phyloP scores from a whole-genome alignment of 2,888 invertebrate genomes.

The Hemicrepidius hirtus region DNA sequence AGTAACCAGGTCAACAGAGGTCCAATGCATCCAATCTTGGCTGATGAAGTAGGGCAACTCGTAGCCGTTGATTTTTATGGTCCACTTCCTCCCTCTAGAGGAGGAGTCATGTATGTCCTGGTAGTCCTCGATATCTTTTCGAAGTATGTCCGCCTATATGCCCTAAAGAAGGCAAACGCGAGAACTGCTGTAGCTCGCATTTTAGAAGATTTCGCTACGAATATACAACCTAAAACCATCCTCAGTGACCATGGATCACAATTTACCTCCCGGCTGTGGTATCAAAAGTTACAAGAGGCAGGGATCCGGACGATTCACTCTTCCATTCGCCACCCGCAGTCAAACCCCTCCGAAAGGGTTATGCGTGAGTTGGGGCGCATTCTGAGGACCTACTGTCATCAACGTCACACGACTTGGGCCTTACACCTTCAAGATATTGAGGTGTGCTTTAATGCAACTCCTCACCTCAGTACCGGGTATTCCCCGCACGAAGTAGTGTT shows the following conservation, averaged over 20 bases:
- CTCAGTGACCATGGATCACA: too few relatives aligned
- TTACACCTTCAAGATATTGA: constrained; percentile 31
- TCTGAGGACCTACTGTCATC: constrained; percentile 50
- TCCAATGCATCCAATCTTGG: too few relatives aligned
- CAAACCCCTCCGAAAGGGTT: constrained; percentile 56
- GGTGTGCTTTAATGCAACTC: constrained; percentile 21
- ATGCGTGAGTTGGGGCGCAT: constrained; percentile 56
- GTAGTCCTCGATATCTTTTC: constrained; percentile 40
- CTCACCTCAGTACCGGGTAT: constrained; percentile 43
- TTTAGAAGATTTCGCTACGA: neutral
- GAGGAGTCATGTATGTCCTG: constrained; percentile 31
- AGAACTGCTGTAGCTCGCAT: neutral
- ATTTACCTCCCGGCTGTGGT: neutral
- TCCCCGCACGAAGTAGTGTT: constrained; percentile 42
- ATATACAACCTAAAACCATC: neutral
- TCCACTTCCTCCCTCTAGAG: constrained; percentile 1
- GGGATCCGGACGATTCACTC: neutral
- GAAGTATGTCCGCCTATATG: constrained; percentile 39
- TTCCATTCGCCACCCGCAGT: constrained; percentile 35
- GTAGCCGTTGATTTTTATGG: constrained; percentile 11
- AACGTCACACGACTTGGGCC: constrained; percentile 48
- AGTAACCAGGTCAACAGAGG: too few relatives aligned
- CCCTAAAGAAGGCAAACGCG: constrained; percentile 30
- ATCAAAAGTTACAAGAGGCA: neutral
- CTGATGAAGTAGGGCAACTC: too few relatives aligned